Conservation (phyloP, 2,888 invertebrate species). For the Nudaria mundana region DNA sequence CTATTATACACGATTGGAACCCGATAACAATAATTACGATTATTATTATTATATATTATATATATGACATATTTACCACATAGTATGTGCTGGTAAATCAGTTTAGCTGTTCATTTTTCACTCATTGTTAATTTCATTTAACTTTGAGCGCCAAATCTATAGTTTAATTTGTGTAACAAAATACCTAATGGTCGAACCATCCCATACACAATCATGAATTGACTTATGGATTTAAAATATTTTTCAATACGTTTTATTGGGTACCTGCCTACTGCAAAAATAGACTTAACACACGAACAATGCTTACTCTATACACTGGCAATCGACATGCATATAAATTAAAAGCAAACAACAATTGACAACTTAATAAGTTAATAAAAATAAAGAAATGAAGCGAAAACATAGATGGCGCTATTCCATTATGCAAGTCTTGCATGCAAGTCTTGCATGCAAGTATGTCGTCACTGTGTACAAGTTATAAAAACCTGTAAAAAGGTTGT, state of each 20-base stretch:
- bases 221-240: conserved; percentile 35
- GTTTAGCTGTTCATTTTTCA: too few species aligned
- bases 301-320: conserved; percentile 45
- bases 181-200: conserved; percentile 16
- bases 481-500: too few species aligned
- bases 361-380: conserved; percentile 65
- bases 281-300: conserved; percentile 43
- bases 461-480: too few species aligned
- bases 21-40: neutral
- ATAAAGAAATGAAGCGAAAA: conserved; percentile 65
- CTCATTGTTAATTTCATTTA: neutral
- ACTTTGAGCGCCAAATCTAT: conserved; percentile 5
- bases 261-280: conserved; percentile 21
- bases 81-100: too few species aligned
- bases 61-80: too few species aligned
- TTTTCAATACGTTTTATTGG: conserved; percentile 11
- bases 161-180: conserved; percentile 8
- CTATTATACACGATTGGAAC: neutral
- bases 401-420: too few species aligned
- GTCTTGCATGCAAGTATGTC: too few species aligned
- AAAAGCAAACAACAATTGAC: conserved; percentile 65
- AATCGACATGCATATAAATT: conserved; percentile 56
- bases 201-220: conserved; percentile 40
- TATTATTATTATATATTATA: neutral
- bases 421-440: too few species aligned